phyloP scores from a whole-genome alignment of 2,888 invertebrate genomes.

The Leptinotarsa juncta region DNA sequence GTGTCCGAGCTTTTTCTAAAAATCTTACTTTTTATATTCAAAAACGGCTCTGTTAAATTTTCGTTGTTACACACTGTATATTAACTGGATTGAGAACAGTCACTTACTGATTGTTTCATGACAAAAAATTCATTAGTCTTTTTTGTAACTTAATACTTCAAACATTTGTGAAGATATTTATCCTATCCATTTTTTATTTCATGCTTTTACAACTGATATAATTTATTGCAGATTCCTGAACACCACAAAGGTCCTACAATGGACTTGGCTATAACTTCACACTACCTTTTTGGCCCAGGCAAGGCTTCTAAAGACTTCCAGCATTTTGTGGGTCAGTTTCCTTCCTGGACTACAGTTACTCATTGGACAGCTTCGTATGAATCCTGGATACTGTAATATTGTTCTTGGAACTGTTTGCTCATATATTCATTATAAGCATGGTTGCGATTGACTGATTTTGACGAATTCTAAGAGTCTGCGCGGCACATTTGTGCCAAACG shows the following conservation, averaged over 20 bases:
- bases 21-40: no score
- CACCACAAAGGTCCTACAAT: conserved; percentile 65
- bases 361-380: conserved; percentile 80
- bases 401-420: conserved; percentile 1
- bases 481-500: no score
- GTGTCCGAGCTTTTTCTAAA: no score
- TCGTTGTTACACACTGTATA: no score
- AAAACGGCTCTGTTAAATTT: no score
- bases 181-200: no score
- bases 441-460: conserved; percentile 19
- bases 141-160: no score
- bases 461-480: neutral
- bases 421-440: conserved; percentile 16
- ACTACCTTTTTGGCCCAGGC: conserved; percentile 70
- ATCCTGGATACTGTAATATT: conserved; percentile 66
- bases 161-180: no score
- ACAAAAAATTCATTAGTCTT: no score
- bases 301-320: conserved; percentile 68
- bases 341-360: conserved; percentile 74
- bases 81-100: no score
- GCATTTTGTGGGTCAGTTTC: conserved; percentile 71
- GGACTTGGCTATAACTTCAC: conserved; percentile 73
- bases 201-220: neutral
- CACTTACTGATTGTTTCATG: no score
- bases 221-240: conserved; percentile 62